Percentiles rank a stretch among this genome's conserved stretches.
Evolutionary conservation across 2,797 vertebrate species (phyloP).

Genomic region (Cuculus canorus): DNA sequence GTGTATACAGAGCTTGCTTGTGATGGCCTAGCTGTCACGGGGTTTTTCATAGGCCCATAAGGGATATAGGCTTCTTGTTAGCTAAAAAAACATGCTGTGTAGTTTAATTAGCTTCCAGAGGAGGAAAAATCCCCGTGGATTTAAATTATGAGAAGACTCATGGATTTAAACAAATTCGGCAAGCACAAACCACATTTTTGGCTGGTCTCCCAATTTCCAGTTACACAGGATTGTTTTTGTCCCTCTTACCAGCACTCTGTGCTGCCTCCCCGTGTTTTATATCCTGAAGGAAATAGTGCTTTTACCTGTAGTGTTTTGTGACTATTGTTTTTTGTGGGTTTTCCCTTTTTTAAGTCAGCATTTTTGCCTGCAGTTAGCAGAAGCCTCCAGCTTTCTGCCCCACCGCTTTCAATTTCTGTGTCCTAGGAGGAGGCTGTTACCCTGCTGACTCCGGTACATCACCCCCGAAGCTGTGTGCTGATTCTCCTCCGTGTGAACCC

Average conservation of each 20-base stretch:
- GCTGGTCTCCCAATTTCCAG: not conserved
- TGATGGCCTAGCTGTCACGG: not conserved
- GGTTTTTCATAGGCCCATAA: not conserved
- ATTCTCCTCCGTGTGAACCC: not conserved
- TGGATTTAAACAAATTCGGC: not conserved
- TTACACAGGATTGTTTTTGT: not conserved
- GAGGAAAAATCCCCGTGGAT: not conserved
- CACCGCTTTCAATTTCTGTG: rapidly evolving
- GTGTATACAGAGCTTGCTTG: not conserved
- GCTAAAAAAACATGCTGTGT: constrained; percentile 10
- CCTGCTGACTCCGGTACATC: not conserved
- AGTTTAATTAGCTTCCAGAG: constrained; percentile 23
- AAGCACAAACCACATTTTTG: not conserved
- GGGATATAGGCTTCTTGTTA: not conserved
- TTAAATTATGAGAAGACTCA: not conserved
- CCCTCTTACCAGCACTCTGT: not conserved
- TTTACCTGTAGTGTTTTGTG: not conserved
- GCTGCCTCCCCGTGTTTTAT: not conserved
- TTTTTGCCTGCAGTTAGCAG: not conserved
- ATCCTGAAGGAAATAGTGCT: not conserved
- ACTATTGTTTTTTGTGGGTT: not conserved
- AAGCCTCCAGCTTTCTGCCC: not conserved
- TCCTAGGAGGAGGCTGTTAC: not conserved
- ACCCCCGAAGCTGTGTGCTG: rapidly evolving
- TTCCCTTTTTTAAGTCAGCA: rapidly evolving